Evolutionary conservation across 2,113 vertebrate species (phyloP), one percentile per base, ranked within the genome.

Genomic region (Dromiciops gliroides): DNA sequence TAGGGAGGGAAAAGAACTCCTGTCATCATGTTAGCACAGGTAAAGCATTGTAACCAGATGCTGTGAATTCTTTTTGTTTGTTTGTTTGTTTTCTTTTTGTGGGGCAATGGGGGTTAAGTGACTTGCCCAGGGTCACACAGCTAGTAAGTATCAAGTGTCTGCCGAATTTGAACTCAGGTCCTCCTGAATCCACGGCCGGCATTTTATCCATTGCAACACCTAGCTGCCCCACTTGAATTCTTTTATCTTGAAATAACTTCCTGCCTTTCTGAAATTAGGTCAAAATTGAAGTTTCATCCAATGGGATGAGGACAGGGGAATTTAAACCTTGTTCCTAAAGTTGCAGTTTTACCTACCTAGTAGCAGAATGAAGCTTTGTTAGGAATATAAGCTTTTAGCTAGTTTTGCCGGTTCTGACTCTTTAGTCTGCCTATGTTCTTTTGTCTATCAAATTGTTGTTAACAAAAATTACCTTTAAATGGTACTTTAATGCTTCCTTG

Each of bases 1-100:
- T 49, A 92, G 93, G n/a, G n/a, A 93, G 92, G 90, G 31, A 26
- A 91, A 93, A 6, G 31, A 92, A 49, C 83, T 75, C 89, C 4
- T 97, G 96, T 94, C 95, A 93, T 89, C 9, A 0, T 67, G 0
- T 92, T 93, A 56, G 95, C 48, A 11, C 49, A 23, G 94, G 88
- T 14, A 88, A 52, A 93, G 53, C 83, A 52, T 93, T 50, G 90
- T 22, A 94, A 53, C 89, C 52, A 50, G 37, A 16, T 49, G 50
- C 8, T 37, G 50, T 67, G 31, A 60, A 75, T 44, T 51, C 49
- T 37, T 3, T 83, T 93, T n/a, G n/a, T n/a, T n/a, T n/a, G n/a
- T n/a, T n/a, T n/a, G n/a, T n/a, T n/a, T n/a, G n/a, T n/a, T n/a
- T n/a, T n/a, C n/a, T n/a, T n/a, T n/a, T n/a, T n/a, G n/a, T n/a